Base-by-base conservation (phyloP, 2,888 invertebrate species). In the Drosophila setosimentum region DNA sequence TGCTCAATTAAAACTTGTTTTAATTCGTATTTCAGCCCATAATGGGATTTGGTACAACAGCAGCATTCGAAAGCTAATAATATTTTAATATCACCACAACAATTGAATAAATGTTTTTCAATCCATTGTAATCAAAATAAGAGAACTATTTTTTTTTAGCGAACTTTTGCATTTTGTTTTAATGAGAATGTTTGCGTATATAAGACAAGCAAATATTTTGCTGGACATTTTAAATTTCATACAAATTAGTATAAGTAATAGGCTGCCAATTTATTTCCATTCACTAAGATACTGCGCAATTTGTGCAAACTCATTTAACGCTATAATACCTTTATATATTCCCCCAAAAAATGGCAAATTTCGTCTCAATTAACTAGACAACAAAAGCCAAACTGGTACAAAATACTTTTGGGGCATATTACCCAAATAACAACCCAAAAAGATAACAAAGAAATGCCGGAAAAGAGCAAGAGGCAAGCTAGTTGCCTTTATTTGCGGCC, bases 341-440 rank as follows among this genome's bases (percentile, higher is more conserved):
- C 51, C 48, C 54, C 42, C n/a, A n/a, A 40, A 35, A 66, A 66
- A 61, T 73, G 54, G 24, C 42, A 63, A 53, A 63, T 55, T 70
- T 66, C 53, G 70, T 79, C 87, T 82, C 82, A 89, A 89, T 88
- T 88, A 80, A 78, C 67, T 72, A 35, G 45, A 62, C 53, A 27
- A 68, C 67, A 72, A 70, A 82, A 50, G 66, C 48, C 45, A 54
- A 68, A 49, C 73, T 73, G 72, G 58, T 58, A 63, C 55, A 51
- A 60, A 74, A 78, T 73, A 75, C 58, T 62, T 69, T 73, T 48
- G 49, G 63, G 51, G 51, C 54, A 68, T 64, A 49, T 59, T 70
- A 62, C 30, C 37, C 4, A 64, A 67, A 78, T 67, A 68, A 49
- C 65, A 57, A 55, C 54, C 40, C 60, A 54, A 74, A 85, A 62